A percentile compares a stretch with the other conserved stretches of the same genome.
Evolutionary conservation across 2,888 invertebrate genomes (phyloP).

Genomic region (Ichneumoninae sp.): DNA sequence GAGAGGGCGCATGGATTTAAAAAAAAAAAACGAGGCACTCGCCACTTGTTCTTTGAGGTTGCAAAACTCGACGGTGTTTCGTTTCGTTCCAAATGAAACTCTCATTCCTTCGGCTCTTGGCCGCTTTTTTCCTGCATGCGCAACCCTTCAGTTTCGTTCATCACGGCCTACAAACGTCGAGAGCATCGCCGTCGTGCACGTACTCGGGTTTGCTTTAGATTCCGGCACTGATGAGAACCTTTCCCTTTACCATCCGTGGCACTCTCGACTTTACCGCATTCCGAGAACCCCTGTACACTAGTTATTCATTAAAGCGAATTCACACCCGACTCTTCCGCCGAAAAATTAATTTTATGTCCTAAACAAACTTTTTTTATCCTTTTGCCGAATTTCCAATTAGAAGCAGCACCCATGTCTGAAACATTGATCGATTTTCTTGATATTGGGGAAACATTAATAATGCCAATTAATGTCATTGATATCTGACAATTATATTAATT

Average conservation of each 20-base stretch:
- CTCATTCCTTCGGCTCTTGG: not conserved
- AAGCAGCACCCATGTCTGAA: not conserved
- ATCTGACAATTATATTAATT: no score
- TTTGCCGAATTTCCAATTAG: not conserved
- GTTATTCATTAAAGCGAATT: constrained; percentile 3
- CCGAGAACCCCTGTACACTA: not conserved
- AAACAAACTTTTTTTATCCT: not conserved
- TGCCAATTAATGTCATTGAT: no score
- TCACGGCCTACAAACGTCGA: constrained; percentile 10
- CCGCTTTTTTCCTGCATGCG: not conserved
- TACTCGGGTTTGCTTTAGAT: not conserved
- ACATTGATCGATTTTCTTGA: not conserved
- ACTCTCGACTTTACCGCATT: not conserved
- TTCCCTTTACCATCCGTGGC: not conserved
- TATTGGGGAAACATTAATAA: no score
- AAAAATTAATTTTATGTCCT: not conserved
- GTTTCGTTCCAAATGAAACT: constrained; percentile 14
- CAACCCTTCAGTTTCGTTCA: constrained; percentile 15
- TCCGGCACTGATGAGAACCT: constrained; percentile 2
- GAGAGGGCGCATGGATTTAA: constrained; percentile 7
- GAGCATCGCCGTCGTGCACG: not conserved
- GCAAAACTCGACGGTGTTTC: constrained; percentile 5
- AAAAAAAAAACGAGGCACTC: constrained; percentile 23
- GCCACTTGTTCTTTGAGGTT: not conserved
- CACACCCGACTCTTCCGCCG: not conserved